A percentile compares a stretch with the other conserved stretches of the same genome.
Conservation (phyloP, 2,888 invertebrate genomes). For the Calliscelio sp. region DNA sequence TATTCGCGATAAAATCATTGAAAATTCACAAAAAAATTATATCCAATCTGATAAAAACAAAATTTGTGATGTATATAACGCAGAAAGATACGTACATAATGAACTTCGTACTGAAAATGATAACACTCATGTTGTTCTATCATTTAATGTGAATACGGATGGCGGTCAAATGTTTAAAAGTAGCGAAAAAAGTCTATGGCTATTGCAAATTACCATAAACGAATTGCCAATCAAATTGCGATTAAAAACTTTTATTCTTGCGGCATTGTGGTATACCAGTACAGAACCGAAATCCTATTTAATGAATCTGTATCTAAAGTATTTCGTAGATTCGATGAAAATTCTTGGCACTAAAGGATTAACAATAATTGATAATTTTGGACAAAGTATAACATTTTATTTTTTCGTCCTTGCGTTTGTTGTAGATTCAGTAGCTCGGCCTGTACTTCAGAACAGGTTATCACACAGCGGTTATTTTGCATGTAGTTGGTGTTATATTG, state of each 20-base stretch:
- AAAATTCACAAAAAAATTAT: not conserved
- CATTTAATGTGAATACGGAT: slow-evolving; percentile 1
- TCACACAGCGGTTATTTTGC: too few relatives aligned
- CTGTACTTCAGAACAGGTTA: too few relatives aligned
- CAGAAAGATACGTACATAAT: not conserved
- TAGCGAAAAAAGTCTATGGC: not conserved
- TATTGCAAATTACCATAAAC: not conserved
- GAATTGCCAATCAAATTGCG: slow-evolving; percentile 2
- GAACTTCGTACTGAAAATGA: slow-evolving; percentile 12
- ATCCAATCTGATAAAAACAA: not conserved
- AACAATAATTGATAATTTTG: too few relatives aligned
- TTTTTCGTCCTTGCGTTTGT: too few relatives aligned
- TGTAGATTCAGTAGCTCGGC: too few relatives aligned
- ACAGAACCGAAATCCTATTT: not conserved
- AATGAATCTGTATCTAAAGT: not conserved
- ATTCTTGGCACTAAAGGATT: too few relatives aligned
- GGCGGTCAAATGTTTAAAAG: slow-evolving; percentile 10
- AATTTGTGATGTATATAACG: slow-evolving; percentile 6
- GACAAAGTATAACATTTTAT: too few relatives aligned
- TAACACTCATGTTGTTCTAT: not conserved
- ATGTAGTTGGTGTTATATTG: too few relatives aligned
- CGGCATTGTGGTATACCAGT: slow-evolving; percentile 8
- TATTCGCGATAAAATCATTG: not conserved
- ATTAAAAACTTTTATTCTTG: not conserved
- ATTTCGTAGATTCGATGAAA: not conserved